Conservation (phyloP, 2,888 invertebrate genomes). For the Eilema griseolum region DNA sequence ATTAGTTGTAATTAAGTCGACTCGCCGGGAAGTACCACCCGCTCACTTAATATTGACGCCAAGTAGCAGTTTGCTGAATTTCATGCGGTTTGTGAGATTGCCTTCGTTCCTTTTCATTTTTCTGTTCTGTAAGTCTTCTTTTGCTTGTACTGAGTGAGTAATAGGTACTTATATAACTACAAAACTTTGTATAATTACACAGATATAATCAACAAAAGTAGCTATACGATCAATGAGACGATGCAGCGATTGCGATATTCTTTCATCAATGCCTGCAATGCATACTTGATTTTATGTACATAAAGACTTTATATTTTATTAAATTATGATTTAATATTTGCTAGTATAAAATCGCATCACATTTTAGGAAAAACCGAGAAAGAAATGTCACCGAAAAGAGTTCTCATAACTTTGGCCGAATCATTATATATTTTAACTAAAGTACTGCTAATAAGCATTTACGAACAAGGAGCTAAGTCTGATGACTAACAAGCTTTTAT, state of each 20-base stretch:
- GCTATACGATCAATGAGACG: no score
- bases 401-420: background rate
- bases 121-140: background rate
- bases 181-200: no score
- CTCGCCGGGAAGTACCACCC: conserved; percentile 3
- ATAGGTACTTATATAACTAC: no score
- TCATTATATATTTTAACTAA: background rate
- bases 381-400: background rate
- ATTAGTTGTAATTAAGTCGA: conserved; percentile 46
- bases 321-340: no score
- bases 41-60: background rate
- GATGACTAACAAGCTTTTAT: background rate
- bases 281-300: no score
- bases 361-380: no score
- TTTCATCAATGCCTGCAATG: no score
- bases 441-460: background rate
- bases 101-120: background rate
- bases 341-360: no score
- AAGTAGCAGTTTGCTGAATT: background rate
- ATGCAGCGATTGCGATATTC: no score
- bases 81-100: background rate
- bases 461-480: background rate
- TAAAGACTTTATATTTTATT: no score
- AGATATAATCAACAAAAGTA: no score
- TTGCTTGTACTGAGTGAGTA: no score